Evolutionary conservation across 2,113 vertebrate genomes (phyloP).

Genomic region (Madoqua kirkii): DNA sequence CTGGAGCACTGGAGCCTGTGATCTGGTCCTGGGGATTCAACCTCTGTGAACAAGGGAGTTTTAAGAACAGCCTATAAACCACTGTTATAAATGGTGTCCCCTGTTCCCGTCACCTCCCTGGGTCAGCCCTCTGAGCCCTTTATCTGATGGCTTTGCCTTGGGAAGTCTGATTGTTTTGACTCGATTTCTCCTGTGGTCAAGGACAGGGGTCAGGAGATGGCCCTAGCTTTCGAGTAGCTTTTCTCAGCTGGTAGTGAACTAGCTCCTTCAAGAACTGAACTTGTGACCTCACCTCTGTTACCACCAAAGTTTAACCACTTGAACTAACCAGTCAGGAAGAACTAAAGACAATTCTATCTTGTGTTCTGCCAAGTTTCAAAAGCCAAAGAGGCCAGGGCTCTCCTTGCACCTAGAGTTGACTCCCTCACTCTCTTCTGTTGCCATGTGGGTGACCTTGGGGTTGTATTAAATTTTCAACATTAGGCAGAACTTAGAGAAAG

Average conservation of each 20-base stretch:
- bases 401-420: neutral
- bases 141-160: neutral
- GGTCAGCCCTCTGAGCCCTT: neutral
- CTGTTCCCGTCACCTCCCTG: fast-evolving
- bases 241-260: neutral
- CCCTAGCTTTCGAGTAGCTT: neutral
- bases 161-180: neutral
- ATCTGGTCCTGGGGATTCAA: too few relatives aligned
- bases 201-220: neutral
- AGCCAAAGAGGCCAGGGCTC: neutral
- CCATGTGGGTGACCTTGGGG: neutral
- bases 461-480: neutral
- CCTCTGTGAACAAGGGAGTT: neutral
- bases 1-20: fast-evolving
- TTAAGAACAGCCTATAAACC: neutral
- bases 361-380: neutral
- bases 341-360: neutral
- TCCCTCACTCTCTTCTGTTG: neutral
- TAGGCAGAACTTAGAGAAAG: neutral
- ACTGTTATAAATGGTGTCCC: fast-evolving
- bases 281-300: neutral
- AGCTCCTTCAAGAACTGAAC: neutral
- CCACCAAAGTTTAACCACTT: neutral
- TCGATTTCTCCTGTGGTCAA: neutral
- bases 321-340: neutral